Conservation (phyloP, 2,888 invertebrate species). For the Eueremaeus valkanovi region DNA sequence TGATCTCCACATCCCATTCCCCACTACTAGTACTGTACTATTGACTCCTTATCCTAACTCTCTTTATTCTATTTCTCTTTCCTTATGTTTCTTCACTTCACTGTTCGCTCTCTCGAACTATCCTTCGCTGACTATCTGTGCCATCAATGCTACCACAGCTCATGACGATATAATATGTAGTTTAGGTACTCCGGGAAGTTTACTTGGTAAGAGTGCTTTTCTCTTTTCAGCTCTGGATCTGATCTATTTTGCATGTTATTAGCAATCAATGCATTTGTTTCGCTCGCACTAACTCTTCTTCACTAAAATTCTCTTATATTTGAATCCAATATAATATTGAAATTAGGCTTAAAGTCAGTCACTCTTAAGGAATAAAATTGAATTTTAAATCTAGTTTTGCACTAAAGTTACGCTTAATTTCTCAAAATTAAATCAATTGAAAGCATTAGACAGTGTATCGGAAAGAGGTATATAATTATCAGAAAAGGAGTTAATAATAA, state of each 20-base stretch:
- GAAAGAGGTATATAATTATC: no score
- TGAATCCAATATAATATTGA: no score
- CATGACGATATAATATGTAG: constrained; percentile 33
- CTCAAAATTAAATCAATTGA: no score
- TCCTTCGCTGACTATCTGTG: neutral
- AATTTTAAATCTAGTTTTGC: no score
- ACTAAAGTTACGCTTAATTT: no score
- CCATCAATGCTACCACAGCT: neutral
- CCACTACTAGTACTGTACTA: no score
- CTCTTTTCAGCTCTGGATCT: neutral
- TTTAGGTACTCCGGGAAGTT: constrained; percentile 33
- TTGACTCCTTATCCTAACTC: neutral
- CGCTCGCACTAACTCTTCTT: constrained; percentile 1
- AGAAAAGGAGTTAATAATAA: no score
- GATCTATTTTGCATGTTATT: constrained; percentile 13
- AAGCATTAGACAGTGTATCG: no score
- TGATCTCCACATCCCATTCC: neutral
- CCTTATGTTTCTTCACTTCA: neutral
- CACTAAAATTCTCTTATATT: neutral
- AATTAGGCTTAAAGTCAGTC: no score
- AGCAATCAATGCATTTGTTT: neutral
- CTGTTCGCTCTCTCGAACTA: neutral
- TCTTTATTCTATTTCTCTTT: constrained; percentile 3
- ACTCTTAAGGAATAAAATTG: no score
- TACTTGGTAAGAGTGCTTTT: constrained; percentile 20